Evolutionary conservation across 2,797 vertebrate genomes (phyloP), one percentile per base, ranked within the genome.

Genomic region (Pantherophis alleghaniensis): DNA sequence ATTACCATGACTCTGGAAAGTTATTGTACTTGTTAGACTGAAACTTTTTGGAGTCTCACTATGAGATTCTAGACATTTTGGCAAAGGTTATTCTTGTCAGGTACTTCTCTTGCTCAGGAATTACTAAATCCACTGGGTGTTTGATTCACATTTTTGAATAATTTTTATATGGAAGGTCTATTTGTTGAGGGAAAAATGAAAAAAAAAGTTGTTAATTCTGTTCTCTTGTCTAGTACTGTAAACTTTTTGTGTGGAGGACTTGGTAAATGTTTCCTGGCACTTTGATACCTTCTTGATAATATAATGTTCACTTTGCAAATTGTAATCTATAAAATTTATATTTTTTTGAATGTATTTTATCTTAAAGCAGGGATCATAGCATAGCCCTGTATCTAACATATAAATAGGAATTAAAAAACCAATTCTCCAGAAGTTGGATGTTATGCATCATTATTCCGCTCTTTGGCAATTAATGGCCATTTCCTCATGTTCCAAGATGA

Each of bases 1-100:
- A 93, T 93, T 91, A 91, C 66, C 37, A 10, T 88, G 92, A 91
- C 86, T 79, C 57, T 93, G 57, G 37, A 91, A 93, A 89, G 87
- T 93, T 93, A 89, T 57, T 83, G 56, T 91, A 74, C 63, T 56
- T 91, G 32, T 79, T 91, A 88, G 86, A 93, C 28, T 87, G 92
- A 87, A 93, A 88, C 89, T 90, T 87, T 90, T 91, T 37, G 42
- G 59, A 87, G 89, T 87, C 53, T 55, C n/a, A 42, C 61, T 74
- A 42, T 51, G 53, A 91, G 83, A 88, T 10, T 87, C 20, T 42
- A 55, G 57, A 93, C 55, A 42, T 55, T 74, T 92, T 89, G 20
- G 79, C 91, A 92, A 89, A 83, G 18, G 22, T 57, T 87, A 57
- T 87, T 89, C 20, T 87, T 87, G 89, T 90, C 60, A 87, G 60